Percentiles rank a stretch among this genome's conserved stretches.
Conservation (phyloP, 1,140 invertebrate genomes). For the Neotoxoptera formosana region DNA sequence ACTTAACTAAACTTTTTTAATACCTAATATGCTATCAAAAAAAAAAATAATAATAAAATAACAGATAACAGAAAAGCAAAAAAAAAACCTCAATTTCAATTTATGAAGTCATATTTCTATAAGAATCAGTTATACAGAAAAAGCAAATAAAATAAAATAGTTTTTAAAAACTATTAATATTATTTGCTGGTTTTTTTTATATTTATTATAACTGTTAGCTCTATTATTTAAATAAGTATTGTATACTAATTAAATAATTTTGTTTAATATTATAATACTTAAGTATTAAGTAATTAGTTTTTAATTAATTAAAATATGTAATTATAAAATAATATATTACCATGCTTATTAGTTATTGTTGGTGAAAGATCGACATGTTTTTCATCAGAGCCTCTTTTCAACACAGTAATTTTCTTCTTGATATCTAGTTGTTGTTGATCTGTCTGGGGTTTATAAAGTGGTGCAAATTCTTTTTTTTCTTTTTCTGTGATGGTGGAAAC, state of each 20-base stretch:
- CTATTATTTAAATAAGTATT: not conserved
- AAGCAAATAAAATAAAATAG: too few relatives aligned
- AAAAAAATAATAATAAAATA: too few relatives aligned
- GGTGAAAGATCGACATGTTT: not conserved
- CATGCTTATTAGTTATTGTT: conserved; percentile 37
- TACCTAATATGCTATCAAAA: too few relatives aligned
- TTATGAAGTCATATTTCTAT: too few relatives aligned
- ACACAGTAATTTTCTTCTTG: conserved; percentile 44
- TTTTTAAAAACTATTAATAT: too few relatives aligned
- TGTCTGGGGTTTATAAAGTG: not conserved
- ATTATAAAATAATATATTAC: conserved; percentile 18
- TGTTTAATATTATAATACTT: not conserved
- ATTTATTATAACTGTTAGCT: too few relatives aligned
- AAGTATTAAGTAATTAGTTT: too few relatives aligned
- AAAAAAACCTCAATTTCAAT: too few relatives aligned
- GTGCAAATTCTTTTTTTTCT: conserved; percentile 14
- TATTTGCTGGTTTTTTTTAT: too few relatives aligned
- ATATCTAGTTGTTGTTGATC: not conserved
- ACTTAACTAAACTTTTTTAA: too few relatives aligned
- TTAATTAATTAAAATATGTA: not conserved
- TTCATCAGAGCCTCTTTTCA: conserved; percentile 27
- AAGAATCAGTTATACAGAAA: too few relatives aligned
- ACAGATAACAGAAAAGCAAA: too few relatives aligned
- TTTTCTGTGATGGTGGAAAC: not conserved
- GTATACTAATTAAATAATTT: not conserved